phyloP scores from a whole-genome alignment of 1,140 invertebrate species.

The Bilobella aurantiaca region DNA sequence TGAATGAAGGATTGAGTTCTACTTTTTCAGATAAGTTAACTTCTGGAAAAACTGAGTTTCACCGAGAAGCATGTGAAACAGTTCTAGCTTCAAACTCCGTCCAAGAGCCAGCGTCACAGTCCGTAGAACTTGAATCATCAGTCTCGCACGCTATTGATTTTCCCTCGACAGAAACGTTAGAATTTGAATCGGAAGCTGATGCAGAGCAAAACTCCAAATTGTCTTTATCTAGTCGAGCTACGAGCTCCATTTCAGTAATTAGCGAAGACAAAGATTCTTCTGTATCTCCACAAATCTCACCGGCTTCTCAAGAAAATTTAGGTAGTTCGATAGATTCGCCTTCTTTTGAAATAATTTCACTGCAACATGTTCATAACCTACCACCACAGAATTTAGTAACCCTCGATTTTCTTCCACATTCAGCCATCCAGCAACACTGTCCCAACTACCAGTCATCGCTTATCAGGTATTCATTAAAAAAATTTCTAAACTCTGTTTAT shows the following conservation, averaged over 20 bases:
- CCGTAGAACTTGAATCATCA: no score
- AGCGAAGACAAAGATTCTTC: conserved; percentile 19
- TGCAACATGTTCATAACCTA: background rate
- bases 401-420: background rate
- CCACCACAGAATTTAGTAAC: background rate
- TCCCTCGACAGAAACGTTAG: background rate
- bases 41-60: no score
- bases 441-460: no score
- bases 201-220: background rate
- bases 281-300: conserved; percentile 9
- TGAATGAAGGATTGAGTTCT: no score
- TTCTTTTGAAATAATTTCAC: conserved; percentile 14
- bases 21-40: no score
- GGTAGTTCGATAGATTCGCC: conserved; percentile 6
- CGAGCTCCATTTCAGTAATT: conserved; percentile 18
- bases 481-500: no score
- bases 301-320: background rate
- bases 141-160: no score
- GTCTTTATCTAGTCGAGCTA: conserved; percentile 19
- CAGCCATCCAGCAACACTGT: no score
- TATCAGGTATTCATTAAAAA: no score
- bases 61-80: no score
- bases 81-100: no score
- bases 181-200: conserved; percentile 6
- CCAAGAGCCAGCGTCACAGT: no score